Conservation (phyloP, 2,113 vertebrate genomes). For the Sebastes schlegelii region DNA sequence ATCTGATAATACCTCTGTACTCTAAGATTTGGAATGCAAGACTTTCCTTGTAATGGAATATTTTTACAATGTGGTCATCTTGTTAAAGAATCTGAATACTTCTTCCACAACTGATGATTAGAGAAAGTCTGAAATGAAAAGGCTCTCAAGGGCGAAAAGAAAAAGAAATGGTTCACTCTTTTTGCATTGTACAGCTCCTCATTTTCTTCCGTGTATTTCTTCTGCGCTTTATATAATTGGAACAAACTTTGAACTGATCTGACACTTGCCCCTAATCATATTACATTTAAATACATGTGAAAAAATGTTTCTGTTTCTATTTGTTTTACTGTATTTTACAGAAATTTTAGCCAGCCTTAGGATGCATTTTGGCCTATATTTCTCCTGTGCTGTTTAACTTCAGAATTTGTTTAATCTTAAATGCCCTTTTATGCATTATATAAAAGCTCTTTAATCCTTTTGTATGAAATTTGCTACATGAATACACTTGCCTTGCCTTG, state of each 20-base stretch:
- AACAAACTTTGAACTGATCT: too few species aligned
- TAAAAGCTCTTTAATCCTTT: slow-evolving; percentile 8
- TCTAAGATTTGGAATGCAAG: too few species aligned
- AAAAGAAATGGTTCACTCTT: neutral
- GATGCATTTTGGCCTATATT: slow-evolving; percentile 23
- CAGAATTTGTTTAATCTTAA: slow-evolving; percentile 19
- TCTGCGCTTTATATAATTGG: too few species aligned
- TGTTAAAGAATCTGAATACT: too few species aligned
- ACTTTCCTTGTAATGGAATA: too few species aligned
- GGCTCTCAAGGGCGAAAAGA: neutral
- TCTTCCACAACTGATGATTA: neutral
- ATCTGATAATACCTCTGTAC: too few species aligned
- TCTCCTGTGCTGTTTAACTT: slow-evolving; percentile 11
- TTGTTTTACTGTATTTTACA: neutral
- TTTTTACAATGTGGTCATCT: too few species aligned
- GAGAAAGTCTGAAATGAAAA: neutral
- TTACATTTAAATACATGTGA: too few species aligned
- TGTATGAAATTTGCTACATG: slow-evolving; percentile 7
- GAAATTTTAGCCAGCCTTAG: slow-evolving; percentile 10
- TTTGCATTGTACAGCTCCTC: neutral
- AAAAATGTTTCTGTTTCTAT: neutral
- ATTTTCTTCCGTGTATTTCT: too few species aligned
- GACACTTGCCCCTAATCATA: neutral
- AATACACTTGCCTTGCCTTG: neutral
- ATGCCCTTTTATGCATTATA: slow-evolving; percentile 21